Evolutionary conservation across 2,888 invertebrate species (phyloP), one percentile per base, ranked within the genome.

Genomic region (Drosophila sordidapex): DNA sequence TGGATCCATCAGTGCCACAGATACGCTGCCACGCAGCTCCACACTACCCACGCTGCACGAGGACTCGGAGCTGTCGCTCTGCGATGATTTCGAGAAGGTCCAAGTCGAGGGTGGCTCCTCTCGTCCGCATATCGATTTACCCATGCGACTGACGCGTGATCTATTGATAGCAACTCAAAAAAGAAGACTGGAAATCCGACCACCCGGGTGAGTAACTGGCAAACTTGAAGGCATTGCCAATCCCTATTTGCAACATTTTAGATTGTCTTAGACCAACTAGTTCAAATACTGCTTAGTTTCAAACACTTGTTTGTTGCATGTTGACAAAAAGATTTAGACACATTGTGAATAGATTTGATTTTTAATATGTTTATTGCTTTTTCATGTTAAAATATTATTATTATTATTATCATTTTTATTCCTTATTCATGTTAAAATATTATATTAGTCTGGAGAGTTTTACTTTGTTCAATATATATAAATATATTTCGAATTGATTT

Each of bases 21-120:
- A 93, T 72, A 93, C 94, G 65, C 91, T 94, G 73, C 94, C 94
- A 59, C 94, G 94, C 80, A 94, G 94, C 74, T 94, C 94, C 74
- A 94, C 94, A 77, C 94, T 98, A 89, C 97, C 98, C 25, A 97
- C 98, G 8, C 94, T 98, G 53, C 97, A 97, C 93, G 98, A 98
- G 94, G 98, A 97, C 89, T 94, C 95, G 91, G 97, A 97, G 93
- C 94, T 97, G 83, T 92, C 92, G 61, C 90, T 93, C 91, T 94
- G 90, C 74, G 92, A 93, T 71, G 93, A 93, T 77, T 92, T 92
- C 70, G 92, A 92, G 63, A 92, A 91, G 72, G 82, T 92, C 66
- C 91, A 91, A 40, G 85, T 91, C 49, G 92, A 92, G 79, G 89
- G 78, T 63, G 89, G 91, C 43, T 31, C 57, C 25, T 87, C 90